Percentiles rank a stretch among this genome's conserved stretches.
phyloP scores from a whole-genome alignment of 2,113 vertebrate species.

The Psittacara wagleri region DNA sequence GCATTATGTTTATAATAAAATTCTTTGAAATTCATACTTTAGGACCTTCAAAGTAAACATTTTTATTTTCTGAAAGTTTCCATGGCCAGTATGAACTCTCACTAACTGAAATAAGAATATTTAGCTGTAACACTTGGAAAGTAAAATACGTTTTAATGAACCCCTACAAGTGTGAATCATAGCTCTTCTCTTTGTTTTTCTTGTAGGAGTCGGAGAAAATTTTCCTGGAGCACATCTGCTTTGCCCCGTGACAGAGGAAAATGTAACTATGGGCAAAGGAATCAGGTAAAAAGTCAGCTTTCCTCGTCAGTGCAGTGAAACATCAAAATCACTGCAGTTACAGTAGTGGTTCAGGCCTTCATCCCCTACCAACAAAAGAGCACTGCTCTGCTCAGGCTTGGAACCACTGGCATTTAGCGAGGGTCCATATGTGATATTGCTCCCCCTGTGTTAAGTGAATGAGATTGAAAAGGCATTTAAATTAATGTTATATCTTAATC shows the following conservation, averaged over 20 bases:
- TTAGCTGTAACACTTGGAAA: background rate
- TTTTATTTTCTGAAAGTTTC: background rate
- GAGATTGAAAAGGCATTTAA: background rate
- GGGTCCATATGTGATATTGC: rapidly evolving
- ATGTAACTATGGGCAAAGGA: background rate
- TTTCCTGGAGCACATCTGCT: background rate
- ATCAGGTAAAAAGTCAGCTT: background rate
- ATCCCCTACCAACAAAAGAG: background rate
- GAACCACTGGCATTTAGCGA: background rate
- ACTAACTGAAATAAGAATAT: background rate
- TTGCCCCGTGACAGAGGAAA: background rate
- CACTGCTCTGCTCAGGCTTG: background rate
- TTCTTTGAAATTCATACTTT: background rate
- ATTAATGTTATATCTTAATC: background rate
- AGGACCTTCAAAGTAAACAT: background rate
- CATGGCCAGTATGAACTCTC: background rate
- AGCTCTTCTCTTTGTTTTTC: background rate
- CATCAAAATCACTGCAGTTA: background rate
- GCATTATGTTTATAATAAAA: background rate
- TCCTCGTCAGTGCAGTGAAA: background rate
- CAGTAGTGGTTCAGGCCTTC: background rate
- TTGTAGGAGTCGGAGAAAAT: background rate
- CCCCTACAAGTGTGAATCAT: background rate
- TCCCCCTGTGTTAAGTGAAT: background rate
- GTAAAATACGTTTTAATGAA: slow-evolving; percentile 6